These are phyloP conservation scores for Panthera tigris DNA, from an alignment of 2,113 vertebrate species.

Conservation along the genomic window DNA sequence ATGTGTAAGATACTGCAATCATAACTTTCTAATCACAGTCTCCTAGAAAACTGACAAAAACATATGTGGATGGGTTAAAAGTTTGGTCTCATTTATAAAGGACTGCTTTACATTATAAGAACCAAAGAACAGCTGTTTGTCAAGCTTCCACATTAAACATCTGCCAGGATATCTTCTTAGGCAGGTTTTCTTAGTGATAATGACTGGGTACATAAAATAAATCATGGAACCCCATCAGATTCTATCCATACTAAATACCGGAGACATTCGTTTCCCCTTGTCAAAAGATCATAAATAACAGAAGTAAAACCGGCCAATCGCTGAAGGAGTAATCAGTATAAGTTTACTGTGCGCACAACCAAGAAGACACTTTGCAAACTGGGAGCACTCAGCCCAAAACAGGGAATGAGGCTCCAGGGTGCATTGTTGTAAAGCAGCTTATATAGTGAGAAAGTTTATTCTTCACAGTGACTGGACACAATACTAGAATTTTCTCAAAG, in stretches of 20 bases:
- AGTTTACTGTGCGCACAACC: not conserved
- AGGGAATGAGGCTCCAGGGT: not conserved
- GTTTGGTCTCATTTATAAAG: slow-evolving; percentile 53
- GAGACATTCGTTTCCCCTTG: not conserved
- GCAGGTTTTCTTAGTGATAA: slow-evolving; percentile 64
- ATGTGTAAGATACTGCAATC: not conserved
- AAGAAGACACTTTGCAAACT: not conserved
- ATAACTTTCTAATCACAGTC: slow-evolving; percentile 46
- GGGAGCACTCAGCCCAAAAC: too few relatives aligned
- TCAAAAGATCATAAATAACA: not conserved
- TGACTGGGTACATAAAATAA: slow-evolving; percentile 50
- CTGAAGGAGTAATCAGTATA: not conserved
- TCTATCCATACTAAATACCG: not conserved
- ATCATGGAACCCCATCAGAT: not conserved
- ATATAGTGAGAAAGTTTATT: not conserved
- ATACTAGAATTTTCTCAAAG: not conserved
- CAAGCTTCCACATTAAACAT: slow-evolving; percentile 52
- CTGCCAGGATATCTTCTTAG: slow-evolving; percentile 56
- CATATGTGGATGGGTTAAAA: slow-evolving; percentile 53
- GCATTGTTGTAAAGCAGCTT: not conserved
- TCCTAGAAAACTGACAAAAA: slow-evolving; percentile 62
- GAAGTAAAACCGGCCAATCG: not conserved
- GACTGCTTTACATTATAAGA: slow-evolving; percentile 50
- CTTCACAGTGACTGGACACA: not conserved
- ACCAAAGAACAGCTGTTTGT: slow-evolving; percentile 54